A percentile compares a stretch with the other conserved stretches of the same genome.
These are phyloP conservation scores for Perizoma flavofasciatum DNA, from an alignment of 2,888 invertebrate genomes.

Conservation along the genomic window DNA sequence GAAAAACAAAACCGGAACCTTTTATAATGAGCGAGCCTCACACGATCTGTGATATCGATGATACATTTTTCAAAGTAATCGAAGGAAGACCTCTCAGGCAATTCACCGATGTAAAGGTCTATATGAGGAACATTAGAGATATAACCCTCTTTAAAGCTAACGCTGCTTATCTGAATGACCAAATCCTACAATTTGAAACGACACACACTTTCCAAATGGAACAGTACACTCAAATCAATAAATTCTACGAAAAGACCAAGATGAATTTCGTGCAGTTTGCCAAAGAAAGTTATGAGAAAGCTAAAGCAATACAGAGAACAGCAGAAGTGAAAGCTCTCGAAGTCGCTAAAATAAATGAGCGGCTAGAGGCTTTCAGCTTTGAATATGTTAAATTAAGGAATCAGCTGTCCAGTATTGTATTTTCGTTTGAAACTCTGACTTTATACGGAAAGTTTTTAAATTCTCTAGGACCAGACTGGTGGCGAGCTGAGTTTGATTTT, in stretches of 20 bases:
- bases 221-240: constrained; percentile 34
- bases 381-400: constrained; percentile 44
- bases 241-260: constrained; percentile 32
- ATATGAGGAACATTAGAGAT: constrained; percentile 46
- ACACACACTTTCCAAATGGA: constrained; percentile 33
- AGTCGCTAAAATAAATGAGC: constrained; percentile 34
- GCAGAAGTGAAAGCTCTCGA: constrained; percentile 34
- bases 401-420: constrained; percentile 35
- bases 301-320: constrained; percentile 37
- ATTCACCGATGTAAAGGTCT: constrained; percentile 45
- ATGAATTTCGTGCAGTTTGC: constrained; percentile 42
- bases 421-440: constrained; percentile 41
- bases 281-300: constrained; percentile 40
- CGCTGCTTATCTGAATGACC: constrained; percentile 46
- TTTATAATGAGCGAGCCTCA: constrained; percentile 43
- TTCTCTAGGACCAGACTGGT: constrained; percentile 40
- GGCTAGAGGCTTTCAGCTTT: constrained; percentile 41
- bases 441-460: constrained; percentile 47
- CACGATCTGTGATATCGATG: constrained; percentile 49
- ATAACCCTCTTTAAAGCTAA: constrained; percentile 45
- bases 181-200: constrained; percentile 44
- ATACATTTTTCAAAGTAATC: constrained; percentile 47
- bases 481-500: constrained; percentile 36
- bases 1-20: constrained; percentile 37
- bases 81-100: constrained; percentile 51